Conservation (phyloP, 2,888 invertebrate species). For the Metallyticus violacea region DNA sequence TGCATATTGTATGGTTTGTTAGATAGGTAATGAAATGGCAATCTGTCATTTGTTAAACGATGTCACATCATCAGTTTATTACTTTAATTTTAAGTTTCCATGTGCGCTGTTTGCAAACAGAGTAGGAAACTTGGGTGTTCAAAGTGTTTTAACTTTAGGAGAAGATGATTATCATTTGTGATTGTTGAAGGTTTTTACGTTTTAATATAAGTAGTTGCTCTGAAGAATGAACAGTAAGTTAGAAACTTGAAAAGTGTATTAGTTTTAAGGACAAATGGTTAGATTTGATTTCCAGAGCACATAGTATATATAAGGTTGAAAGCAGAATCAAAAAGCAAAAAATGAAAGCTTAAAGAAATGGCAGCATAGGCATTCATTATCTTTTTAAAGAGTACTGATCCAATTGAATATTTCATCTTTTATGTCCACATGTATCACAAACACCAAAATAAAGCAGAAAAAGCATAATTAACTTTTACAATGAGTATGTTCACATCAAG, state of each 20-base stretch:
- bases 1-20: constrained; percentile 11
- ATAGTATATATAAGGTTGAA: not conserved
- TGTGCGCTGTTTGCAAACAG: not conserved
- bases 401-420: not conserved
- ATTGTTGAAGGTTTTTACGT: not conserved
- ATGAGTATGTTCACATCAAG: not conserved
- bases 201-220: not conserved
- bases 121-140: not conserved
- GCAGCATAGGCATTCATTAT: not conserved
- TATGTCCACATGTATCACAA: constrained; percentile 6
- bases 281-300: not conserved
- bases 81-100: constrained; percentile 3
- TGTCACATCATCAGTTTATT: not conserved
- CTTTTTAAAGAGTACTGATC: not conserved
- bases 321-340: not conserved
- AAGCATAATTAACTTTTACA: not conserved
- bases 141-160: not conserved
- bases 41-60: not conserved
- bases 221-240: not conserved
- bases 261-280: not conserved
- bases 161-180: not conserved
- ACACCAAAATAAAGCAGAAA: not conserved
- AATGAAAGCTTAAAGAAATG: not conserved
- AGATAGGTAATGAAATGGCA: constrained; percentile 15
- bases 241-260: constrained; percentile 3